Evolutionary conservation across 1,140 invertebrate genomes (phyloP).

Genomic region (Euura saliciscinereae): DNA sequence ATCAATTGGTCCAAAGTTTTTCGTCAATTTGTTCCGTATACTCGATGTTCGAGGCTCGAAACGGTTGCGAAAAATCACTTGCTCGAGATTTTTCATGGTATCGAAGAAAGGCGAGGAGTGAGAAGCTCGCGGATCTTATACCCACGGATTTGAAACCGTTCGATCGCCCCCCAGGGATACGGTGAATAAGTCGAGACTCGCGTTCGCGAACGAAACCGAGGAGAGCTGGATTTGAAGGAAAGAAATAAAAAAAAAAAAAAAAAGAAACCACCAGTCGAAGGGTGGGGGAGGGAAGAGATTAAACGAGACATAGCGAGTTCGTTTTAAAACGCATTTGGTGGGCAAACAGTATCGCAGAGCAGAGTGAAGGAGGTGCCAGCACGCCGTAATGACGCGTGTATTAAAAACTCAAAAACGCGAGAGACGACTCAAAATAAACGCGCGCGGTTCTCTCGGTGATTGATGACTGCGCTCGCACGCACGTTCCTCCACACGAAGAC

Average conservation of each 20-base stretch:
- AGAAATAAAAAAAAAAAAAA: not conserved
- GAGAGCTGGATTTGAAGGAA: not conserved
- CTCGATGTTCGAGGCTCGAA: too few relatives aligned
- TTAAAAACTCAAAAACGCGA: constrained; percentile 41
- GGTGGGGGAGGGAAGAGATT: not conserved
- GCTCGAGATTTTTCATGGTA: not conserved
- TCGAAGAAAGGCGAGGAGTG: not conserved
- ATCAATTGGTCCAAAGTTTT: too few relatives aligned
- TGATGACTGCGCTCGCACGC: constrained; percentile 42
- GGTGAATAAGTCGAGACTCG: not conserved
- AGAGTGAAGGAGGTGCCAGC: constrained; percentile 29
- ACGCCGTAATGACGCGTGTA: constrained; percentile 53
- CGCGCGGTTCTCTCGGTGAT: constrained; percentile 37
- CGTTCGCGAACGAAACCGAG: not conserved
- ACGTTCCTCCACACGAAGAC: not conserved
- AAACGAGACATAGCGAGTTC: constrained; percentile 28
- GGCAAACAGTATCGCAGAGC: not conserved
- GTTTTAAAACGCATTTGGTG: constrained; percentile 13
- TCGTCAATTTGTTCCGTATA: too few relatives aligned
- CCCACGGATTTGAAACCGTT: not conserved
- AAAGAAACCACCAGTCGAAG: not conserved
- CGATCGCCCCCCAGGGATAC: not conserved
- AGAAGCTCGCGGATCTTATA: not conserved
- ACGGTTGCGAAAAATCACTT: too few relatives aligned
- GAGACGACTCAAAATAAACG: constrained; percentile 52